Evolutionary conservation across 2,113 vertebrate genomes (phyloP), one percentile per base, ranked within the genome.

Genomic region (Catagonus wagneri): DNA sequence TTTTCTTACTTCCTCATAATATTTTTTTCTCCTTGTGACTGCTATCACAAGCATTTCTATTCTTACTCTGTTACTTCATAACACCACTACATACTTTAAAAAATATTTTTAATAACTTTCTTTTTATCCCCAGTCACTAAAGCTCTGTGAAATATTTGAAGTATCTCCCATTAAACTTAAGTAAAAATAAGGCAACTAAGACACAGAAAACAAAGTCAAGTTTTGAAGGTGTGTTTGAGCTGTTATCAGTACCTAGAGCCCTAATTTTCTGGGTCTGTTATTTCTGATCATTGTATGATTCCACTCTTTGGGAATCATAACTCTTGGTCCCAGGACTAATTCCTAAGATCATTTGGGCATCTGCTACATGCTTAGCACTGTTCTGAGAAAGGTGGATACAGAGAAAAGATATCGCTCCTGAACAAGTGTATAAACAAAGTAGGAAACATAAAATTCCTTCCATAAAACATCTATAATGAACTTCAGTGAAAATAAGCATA

Each of bases 91-190:
- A 29, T 29, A 91, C 4, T 83, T 97, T 58, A 90, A 60, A 58
- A 92, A 80, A 36, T 16, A 58, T 76, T 32, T 79, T 52, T 52
- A 63, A 86, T 54, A 87, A 61, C 4, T 65, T 27, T 0, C 7
- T 95, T 88, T 92, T 83, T 29, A 85, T 90, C 15, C 3, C 65
- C 1, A 71, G 8, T 87, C 17, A 65, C 4, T 63, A 44, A 83
- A 86, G 17, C 13, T n/a, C 19, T 76, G 1, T 68, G 27, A 95
- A 95, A 71, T 68, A 75, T 15, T 7, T 6, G 11, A 44, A 4
- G 1, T 23, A 78, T 34, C 58, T 20, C 20, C 25, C 32, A 96
- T 89, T 93, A 71, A 93, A 89, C 14, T 83, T 89, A 92, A 95
- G 79, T 72, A 66, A 56, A 50, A 22, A 65, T 71, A 87, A 92